A percentile compares a stretch with the other conserved stretches of the same genome.
Evolutionary conservation across 2,888 invertebrate genomes (phyloP).

Genomic region (Amiota minor): DNA sequence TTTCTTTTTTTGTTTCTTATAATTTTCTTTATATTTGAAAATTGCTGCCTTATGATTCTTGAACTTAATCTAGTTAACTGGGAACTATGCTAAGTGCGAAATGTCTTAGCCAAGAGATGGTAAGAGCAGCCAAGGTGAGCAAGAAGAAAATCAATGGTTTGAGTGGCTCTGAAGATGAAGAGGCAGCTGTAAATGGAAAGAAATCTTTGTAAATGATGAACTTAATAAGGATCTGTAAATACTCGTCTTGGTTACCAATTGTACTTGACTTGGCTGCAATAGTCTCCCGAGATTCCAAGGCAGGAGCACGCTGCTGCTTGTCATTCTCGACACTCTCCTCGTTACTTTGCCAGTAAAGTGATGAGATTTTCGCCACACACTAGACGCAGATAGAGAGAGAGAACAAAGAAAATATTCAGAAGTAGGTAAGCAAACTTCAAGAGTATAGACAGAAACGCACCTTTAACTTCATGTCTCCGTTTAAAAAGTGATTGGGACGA

Average conservation of each 20-base stretch:
- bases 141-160: constrained; percentile 47
- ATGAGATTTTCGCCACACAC: constrained; percentile 90
- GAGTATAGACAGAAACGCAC: constrained; percentile 64
- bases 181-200: constrained; percentile 48
- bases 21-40: too few relatives aligned
- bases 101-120: constrained; percentile 7
- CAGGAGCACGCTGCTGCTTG: constrained; percentile 82
- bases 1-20: background rate
- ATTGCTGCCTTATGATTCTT: constrained; percentile 36
- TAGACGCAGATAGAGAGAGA: constrained; percentile 54
- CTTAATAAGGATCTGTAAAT: background rate
- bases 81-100: constrained; percentile 32
- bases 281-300: constrained; percentile 84
- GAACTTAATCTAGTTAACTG: constrained; percentile 32
- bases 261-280: constrained; percentile 78
- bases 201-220: background rate
- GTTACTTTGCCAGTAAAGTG: constrained; percentile 89
- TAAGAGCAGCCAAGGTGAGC: constrained; percentile 18
- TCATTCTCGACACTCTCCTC: constrained; percentile 90
- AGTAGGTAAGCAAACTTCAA: background rate
- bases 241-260: constrained; percentile 76
- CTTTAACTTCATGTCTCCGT: constrained; percentile 89
- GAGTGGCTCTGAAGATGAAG: constrained; percentile 22
- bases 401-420: background rate
- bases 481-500: constrained; percentile 84